These are phyloP conservation scores for Atta colombica DNA, from an alignment of 1,140 invertebrate species.

Conservation along the genomic window DNA sequence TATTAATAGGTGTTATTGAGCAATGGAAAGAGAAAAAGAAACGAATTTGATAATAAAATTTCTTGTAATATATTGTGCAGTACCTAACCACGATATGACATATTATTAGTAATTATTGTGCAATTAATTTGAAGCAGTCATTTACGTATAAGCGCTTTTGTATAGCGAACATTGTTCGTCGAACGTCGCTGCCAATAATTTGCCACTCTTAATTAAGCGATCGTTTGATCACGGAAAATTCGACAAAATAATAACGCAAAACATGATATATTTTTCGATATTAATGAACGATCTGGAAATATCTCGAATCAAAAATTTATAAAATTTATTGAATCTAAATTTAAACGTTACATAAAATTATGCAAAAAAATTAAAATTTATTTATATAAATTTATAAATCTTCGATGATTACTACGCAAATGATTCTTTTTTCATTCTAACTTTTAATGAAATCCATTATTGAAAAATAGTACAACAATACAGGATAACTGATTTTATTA, in stretches of 20 bases:
- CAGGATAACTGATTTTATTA: neutral
- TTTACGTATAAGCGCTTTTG: slow-evolving; percentile 17
- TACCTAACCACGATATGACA: neutral
- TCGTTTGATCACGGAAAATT: slow-evolving; percentile 3
- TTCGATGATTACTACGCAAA: neutral
- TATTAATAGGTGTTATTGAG: neutral
- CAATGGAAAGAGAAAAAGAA: too few relatives aligned
- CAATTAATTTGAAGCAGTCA: slow-evolving; percentile 45
- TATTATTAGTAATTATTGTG: slow-evolving; percentile 46
- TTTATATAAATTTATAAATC: neutral
- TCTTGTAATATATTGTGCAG: neutral
- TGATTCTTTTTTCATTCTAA: neutral
- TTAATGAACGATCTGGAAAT: slow-evolving; percentile 11
- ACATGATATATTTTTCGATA: slow-evolving; percentile 23
- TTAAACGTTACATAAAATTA: slow-evolving; percentile 1
- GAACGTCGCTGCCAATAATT: slow-evolving; percentile 38
- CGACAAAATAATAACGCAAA: slow-evolving; percentile 18
- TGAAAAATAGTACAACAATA: neutral
- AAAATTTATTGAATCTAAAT: neutral
- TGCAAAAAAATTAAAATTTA: neutral
- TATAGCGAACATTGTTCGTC: slow-evolving; percentile 9
- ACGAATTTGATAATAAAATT: slow-evolving; percentile 7
- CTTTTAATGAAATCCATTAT: slow-evolving; percentile 3
- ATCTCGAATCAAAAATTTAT: neutral
- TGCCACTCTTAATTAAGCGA: slow-evolving; percentile 39